These are phyloP conservation scores for Megalonaias nervosa DNA, from an alignment of 1,140 invertebrate species.

Conservation along the genomic window DNA sequence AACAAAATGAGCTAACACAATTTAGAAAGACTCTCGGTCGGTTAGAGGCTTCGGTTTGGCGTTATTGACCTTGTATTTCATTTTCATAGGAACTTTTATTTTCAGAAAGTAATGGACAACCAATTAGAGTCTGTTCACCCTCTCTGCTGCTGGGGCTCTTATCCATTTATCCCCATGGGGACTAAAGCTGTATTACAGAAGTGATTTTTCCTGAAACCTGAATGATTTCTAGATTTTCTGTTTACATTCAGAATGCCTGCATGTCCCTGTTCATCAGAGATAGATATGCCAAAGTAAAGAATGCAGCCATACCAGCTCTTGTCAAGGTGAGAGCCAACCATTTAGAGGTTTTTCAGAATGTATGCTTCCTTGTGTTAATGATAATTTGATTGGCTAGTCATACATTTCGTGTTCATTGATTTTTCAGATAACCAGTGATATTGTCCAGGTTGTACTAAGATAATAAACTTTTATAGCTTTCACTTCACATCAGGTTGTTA, in stretches of 20 bases:
- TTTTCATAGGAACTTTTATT: too few species aligned
- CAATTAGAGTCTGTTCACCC: neutral
- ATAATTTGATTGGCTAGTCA: too few species aligned
- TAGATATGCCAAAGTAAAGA: conserved; percentile 63
- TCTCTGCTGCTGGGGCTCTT: neutral
- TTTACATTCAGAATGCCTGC: conserved; percentile 56
- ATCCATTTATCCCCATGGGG: neutral
- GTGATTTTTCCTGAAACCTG: neutral
- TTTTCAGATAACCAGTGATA: too few species aligned
- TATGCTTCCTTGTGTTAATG: neutral
- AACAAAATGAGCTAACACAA: too few species aligned
- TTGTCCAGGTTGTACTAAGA: too few species aligned
- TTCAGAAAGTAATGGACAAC: too few species aligned
- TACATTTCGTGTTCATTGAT: too few species aligned
- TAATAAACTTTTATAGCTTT: too few species aligned
- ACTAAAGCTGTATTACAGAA: neutral
- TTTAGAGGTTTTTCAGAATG: neutral
- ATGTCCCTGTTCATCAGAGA: conserved; percentile 63
- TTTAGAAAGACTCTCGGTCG: too few species aligned
- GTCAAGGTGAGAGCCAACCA: conserved; percentile 55
- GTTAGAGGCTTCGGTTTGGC: too few species aligned
- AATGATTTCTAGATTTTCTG: neutral
- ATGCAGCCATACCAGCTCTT: conserved; percentile 58
- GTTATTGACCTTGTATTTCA: too few species aligned
- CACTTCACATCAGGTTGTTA: too few species aligned